Conservation (phyloP, 2,797 vertebrate genomes). For the Falco berigora region DNA sequence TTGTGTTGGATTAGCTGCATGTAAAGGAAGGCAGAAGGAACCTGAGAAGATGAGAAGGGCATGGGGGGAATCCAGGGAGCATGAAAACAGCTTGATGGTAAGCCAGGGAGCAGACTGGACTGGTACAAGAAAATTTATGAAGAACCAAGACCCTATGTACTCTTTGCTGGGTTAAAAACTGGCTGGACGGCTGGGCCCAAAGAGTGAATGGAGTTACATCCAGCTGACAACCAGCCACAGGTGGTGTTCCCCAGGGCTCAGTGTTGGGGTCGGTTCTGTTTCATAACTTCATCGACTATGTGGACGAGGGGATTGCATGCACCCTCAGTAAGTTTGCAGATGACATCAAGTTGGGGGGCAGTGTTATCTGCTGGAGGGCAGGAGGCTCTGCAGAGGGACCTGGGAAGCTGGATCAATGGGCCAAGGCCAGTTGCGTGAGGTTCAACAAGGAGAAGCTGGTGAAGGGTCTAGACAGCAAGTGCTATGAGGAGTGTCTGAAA, state of each 20-base stretch:
- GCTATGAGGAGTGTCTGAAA: too few relatives aligned
- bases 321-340: not conserved
- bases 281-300: not conserved
- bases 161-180: not conserved
- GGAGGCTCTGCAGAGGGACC: not conserved
- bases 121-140: not conserved
- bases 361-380: not conserved
- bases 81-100: not conserved
- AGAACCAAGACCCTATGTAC: not conserved
- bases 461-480: too few relatives aligned
- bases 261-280: not conserved
- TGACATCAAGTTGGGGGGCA: not conserved
- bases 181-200: not conserved
- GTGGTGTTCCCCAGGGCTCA: not conserved
- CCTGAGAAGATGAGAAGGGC: not conserved
- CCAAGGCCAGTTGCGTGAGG: too few relatives aligned
- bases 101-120: not conserved
- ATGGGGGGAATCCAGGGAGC: not conserved
- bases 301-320: not conserved
- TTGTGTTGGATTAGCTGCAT: not conserved
- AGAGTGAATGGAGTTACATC: not conserved
- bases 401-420: not conserved
- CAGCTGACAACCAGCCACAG: accelerated
- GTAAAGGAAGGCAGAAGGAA: not conserved
- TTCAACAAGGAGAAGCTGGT: not conserved